Evolutionary conservation across 1,140 invertebrate species (phyloP).

Genomic region (Macrobrachium rosenbergii): DNA sequence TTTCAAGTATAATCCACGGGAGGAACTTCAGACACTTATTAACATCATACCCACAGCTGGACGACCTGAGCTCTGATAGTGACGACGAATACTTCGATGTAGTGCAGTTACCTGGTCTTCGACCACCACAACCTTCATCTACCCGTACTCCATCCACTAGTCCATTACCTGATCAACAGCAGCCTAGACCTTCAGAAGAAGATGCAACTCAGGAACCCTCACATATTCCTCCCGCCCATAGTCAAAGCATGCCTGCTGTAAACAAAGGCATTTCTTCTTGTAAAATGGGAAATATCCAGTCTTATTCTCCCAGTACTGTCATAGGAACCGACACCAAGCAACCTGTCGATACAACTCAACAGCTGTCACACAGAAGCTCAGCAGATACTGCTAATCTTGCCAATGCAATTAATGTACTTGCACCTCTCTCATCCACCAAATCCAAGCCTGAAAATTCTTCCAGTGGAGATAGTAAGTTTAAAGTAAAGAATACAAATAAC

Average conservation of each 20-base stretch:
- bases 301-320: not conserved
- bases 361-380: too few relatives aligned
- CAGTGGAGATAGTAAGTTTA: too few relatives aligned
- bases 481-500: too few relatives aligned
- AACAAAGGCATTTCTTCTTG: slow-evolving; percentile 26
- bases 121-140: not conserved
- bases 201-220: not conserved
- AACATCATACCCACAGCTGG: slow-evolving; percentile 62
- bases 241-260: slow-evolving; percentile 52
- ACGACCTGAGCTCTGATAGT: slow-evolving; percentile 66
- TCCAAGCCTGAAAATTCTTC: too few relatives aligned
- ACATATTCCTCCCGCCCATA: slow-evolving; percentile 44
- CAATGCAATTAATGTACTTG: too few relatives aligned
- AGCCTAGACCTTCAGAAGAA: not conserved
- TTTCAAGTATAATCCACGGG: too few relatives aligned
- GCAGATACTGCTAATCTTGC: too few relatives aligned
- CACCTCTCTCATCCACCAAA: too few relatives aligned
- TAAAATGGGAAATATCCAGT: slow-evolving; percentile 42
- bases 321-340: not conserved
- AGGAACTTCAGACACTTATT: slow-evolving; percentile 12
- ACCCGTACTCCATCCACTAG: not conserved
- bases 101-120: slow-evolving; percentile 48
- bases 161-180: not conserved
- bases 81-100: slow-evolving; percentile 66
- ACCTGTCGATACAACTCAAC: too few relatives aligned